These are phyloP conservation scores for Baryphthengus martii DNA, from an alignment of 2,113 vertebrate genomes.

Conservation along the genomic window DNA sequence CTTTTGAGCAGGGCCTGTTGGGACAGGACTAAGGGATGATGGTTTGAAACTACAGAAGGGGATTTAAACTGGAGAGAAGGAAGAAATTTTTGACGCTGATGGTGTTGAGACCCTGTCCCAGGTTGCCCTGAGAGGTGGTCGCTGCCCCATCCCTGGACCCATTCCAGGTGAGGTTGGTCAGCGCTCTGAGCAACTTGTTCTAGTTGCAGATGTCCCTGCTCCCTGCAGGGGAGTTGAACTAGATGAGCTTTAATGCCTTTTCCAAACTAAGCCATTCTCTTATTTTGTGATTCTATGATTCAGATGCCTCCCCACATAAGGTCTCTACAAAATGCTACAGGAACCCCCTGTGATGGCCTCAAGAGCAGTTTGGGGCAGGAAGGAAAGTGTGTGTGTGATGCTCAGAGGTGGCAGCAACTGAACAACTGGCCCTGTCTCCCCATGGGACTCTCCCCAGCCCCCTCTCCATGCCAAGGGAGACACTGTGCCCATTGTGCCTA, in stretches of 20 bases:
- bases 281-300: background rate
- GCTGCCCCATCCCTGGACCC: background rate
- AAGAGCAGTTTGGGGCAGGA: rapidly evolving
- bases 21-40: no score
- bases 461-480: background rate
- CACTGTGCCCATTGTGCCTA: constrained; percentile 1
- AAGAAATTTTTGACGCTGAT: no score
- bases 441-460: background rate
- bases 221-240: background rate
- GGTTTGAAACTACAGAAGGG: no score
- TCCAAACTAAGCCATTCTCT: background rate
- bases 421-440: rapidly evolving
- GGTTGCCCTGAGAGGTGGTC: no score
- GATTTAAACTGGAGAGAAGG: no score
- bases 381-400: rapidly evolving
- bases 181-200: background rate
- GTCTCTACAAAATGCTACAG: rapidly evolving
- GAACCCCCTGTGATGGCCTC: background rate
- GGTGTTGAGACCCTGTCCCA: no score
- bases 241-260: background rate
- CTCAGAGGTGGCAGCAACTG: rapidly evolving
- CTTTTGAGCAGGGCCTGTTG: no score
- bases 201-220: background rate
- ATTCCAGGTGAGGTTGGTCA: background rate
- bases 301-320: rapidly evolving